Evolutionary conservation across 2,113 vertebrate species (phyloP).

Genomic region (Strigops habroptila): DNA sequence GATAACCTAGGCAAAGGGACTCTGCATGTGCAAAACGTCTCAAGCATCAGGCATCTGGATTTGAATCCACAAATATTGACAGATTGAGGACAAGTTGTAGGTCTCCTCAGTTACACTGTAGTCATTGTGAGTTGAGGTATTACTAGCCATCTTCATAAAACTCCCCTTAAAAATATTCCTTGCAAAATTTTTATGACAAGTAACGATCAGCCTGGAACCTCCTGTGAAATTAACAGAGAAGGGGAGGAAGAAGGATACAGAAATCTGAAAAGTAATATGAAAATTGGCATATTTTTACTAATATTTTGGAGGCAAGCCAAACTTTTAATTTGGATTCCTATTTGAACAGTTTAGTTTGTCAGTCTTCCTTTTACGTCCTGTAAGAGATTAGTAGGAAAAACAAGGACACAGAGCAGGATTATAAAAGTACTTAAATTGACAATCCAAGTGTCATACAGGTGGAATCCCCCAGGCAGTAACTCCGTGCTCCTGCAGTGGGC

Average conservation of each 20-base stretch:
- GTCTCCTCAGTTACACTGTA: background rate
- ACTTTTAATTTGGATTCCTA: background rate
- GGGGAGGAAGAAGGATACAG: background rate
- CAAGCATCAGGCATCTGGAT: background rate
- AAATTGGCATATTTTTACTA: background rate
- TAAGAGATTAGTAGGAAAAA: background rate
- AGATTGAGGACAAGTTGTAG: background rate
- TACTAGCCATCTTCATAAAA: background rate
- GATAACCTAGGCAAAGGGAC: background rate
- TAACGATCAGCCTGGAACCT: background rate
- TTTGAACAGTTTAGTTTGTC: background rate
- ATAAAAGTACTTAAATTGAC: background rate
- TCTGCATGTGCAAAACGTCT: background rate
- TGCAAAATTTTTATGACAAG: background rate
- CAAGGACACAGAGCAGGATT: background rate
- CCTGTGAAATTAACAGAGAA: background rate
- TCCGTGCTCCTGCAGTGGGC: background rate
- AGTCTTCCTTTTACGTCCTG: background rate
- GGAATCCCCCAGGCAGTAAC: background rate
- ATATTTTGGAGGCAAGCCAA: background rate
- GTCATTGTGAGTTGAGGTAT: background rate
- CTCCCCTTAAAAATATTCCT: background rate
- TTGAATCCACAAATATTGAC: background rate
- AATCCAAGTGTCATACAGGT: background rate
- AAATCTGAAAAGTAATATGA: background rate